phyloP scores from a whole-genome alignment of 2,888 invertebrate species.

The Drosophila antonietae region DNA sequence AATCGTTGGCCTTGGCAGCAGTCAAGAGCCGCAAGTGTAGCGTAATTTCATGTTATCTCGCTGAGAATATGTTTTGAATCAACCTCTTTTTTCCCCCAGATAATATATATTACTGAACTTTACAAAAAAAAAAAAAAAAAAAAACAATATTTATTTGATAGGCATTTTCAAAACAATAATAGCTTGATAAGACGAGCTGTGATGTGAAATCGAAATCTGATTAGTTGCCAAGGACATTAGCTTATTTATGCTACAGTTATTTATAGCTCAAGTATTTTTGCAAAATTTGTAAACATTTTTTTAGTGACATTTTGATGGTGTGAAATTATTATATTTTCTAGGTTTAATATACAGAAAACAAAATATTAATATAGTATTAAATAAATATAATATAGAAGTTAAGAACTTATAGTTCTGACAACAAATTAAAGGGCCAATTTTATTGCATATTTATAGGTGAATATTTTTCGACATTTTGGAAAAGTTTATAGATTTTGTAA shows the following conservation, averaged over 20 bases:
- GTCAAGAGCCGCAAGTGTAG: conserved; percentile 31
- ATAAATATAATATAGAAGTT: background rate
- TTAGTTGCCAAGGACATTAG: conserved; percentile 30
- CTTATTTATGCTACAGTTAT: background rate
- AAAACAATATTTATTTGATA: conserved; percentile 27
- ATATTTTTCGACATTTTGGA: no score
- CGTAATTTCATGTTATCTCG: conserved; percentile 31
- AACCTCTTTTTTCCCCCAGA: conserved; percentile 24
- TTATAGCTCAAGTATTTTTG: background rate
- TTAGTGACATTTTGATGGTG: background rate
- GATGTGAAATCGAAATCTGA: conserved; percentile 9
- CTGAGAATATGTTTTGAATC: conserved; percentile 8
- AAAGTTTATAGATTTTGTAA: no score
- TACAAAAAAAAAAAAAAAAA: conserved; percentile 16
- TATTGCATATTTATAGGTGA: no score
- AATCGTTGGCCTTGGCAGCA: conserved; percentile 58
- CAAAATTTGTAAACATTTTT: background rate
- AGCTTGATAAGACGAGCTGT: background rate
- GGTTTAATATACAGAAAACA: background rate
- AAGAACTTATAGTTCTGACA: no score
- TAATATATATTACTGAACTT: conserved; percentile 28
- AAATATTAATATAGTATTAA: background rate
- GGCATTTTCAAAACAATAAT: conserved; percentile 43
- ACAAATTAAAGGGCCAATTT: no score
- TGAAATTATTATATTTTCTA: background rate